phyloP scores from a whole-genome alignment of 1,140 invertebrate genomes.

The Philaenus spumarius region DNA sequence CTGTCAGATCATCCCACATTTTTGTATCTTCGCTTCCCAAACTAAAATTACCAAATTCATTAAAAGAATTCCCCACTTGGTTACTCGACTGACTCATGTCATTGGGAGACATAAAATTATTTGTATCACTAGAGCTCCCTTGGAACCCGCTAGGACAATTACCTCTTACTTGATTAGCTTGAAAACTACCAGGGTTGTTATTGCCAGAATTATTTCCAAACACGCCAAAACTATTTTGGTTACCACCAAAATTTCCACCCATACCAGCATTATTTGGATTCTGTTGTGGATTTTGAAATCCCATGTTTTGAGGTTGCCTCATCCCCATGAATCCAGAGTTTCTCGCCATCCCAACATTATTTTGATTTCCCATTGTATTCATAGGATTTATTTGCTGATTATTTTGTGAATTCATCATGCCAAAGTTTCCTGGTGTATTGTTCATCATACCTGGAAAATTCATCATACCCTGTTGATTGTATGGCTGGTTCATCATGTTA shows the following conservation, averaged over 20 bases:
- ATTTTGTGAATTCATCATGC: slow-evolving; percentile 6
- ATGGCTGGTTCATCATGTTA: slow-evolving; percentile 5
- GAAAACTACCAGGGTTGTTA: no score
- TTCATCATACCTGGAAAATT: slow-evolving; percentile 18
- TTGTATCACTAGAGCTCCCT: no score
- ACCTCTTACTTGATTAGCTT: no score
- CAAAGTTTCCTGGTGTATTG: slow-evolving; percentile 13
- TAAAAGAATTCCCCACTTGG: not conserved
- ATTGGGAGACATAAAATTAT: no score
- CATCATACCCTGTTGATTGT: slow-evolving; percentile 14
- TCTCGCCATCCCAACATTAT: slow-evolving; percentile 4
- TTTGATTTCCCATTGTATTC: not conserved
- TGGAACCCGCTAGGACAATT: no score
- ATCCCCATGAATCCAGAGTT: not conserved
- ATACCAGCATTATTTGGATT: slow-evolving; percentile 3
- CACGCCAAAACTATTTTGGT: slow-evolving; percentile 6
- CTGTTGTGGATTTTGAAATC: slow-evolving; percentile 6
- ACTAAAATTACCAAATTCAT: not conserved
- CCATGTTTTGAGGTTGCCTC: not conserved
- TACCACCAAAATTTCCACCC: not conserved
- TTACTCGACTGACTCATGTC: no score
- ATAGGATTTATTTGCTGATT: not conserved
- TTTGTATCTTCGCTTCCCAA: slow-evolving; percentile 1
- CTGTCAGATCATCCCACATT: slow-evolving; percentile 12
- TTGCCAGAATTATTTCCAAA: not conserved